Evolutionary conservation across 2,113 vertebrate species (phyloP), one percentile per base, ranked within the genome.

Genomic region (Macquaria australasica): DNA sequence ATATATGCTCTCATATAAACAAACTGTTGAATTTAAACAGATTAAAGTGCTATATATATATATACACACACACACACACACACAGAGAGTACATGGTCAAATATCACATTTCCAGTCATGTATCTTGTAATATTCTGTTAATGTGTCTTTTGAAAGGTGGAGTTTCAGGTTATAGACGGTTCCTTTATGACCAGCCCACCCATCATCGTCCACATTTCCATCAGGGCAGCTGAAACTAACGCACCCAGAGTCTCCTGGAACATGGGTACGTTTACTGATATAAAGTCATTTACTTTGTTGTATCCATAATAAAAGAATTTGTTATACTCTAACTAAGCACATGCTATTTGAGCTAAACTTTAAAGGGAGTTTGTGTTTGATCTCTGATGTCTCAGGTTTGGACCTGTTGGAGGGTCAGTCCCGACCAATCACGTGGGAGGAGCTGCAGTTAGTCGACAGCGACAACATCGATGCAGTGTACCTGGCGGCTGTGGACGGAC

Each of bases 131-230:
- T 43, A 20, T 62, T 34, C 6, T 48, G 41, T 10, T 4, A 6
- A 45, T 45, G 14, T 6, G 2, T 69, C 16, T 59, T 8, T 2
- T 69, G 3, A 37, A 81, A 96, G 96, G 95, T 96, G 90, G 95
- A 96, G 90, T 96, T 97, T 92, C 94, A 96, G 92, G 95, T 89
- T 45, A 93, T 96, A 85, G 96, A 97, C 76, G 76, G 88, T 18
- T 92, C 91, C 79, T 96, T 96, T 72, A 31, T 70, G 76, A 92
- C 77, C 77, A 95, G 92, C 77, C 77, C 82, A 53, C 88, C 93
- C 68, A 87, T 95, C 48, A 69, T 94, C 93, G 93, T 95, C 77
- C 94, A 94, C 93, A 93, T 98, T 90, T 97, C 94, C 86, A 88
- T 95, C 72, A 91, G 94, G 85, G 90, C 77, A 2, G 63, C 94